phyloP scores from a whole-genome alignment of 2,888 invertebrate species.

The Syrphus vitripennis region DNA sequence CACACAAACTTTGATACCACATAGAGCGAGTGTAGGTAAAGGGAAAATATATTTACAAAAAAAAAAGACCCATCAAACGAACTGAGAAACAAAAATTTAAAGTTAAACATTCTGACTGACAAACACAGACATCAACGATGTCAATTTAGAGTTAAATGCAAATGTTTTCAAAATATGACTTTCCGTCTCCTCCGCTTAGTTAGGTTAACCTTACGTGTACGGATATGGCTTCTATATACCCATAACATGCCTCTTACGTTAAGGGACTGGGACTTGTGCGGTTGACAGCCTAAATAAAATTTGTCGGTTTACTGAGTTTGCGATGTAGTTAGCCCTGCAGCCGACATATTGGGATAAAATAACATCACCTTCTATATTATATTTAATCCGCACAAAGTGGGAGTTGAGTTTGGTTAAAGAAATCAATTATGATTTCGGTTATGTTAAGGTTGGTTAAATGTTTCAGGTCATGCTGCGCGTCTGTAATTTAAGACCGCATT shows the following conservation, averaged over 20 bases:
- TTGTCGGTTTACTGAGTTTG: slow-evolving; percentile 65
- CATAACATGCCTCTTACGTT: neutral
- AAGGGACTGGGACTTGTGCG: slow-evolving; percentile 38
- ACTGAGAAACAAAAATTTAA: slow-evolving; percentile 18
- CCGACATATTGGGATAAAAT: slow-evolving; percentile 25
- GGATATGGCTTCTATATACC: neutral
- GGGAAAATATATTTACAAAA: neutral
- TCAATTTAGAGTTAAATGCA: slow-evolving; percentile 65
- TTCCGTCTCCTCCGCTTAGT: slow-evolving; percentile 25
- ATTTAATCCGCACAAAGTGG: neutral
- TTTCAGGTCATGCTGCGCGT: neutral
- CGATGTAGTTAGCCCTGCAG: slow-evolving; percentile 38
- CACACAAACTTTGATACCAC: neutral
- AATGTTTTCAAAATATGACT: slow-evolving; percentile 59
- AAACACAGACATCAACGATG: slow-evolving; percentile 46
- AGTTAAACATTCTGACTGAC: slow-evolving; percentile 13
- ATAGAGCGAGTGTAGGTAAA: neutral
- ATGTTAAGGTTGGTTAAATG: neutral
- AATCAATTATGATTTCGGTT: slow-evolving; percentile 17
- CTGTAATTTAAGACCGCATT: slow-evolving; percentile 2
- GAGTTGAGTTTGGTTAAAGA: neutral
- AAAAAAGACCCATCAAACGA: slow-evolving; percentile 13
- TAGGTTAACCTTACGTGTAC: slow-evolving; percentile 18
- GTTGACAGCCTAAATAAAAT: slow-evolving; percentile 67
- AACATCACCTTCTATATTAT: neutral